Evolutionary conservation across 2,113 vertebrate genomes (phyloP).

Genomic region (Cynopterus brachyotis): DNA sequence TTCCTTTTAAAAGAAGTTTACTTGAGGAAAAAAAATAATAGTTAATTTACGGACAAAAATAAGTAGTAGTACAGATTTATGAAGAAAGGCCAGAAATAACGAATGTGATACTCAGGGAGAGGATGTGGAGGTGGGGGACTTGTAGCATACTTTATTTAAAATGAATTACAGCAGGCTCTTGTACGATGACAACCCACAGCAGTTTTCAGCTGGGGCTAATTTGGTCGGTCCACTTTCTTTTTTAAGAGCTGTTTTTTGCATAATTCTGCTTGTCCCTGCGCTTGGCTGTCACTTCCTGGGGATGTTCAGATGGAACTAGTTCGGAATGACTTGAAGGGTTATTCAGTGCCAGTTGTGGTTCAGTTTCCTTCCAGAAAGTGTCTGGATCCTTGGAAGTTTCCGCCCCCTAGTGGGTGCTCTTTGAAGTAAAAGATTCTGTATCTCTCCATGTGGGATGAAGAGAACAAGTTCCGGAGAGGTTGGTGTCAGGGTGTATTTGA

Average conservation of each 20-base stretch:
- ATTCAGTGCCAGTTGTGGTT: not conserved
- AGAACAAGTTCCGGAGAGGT: not conserved
- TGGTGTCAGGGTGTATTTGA: not conserved
- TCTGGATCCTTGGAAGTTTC: not conserved
- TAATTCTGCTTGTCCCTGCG: no score
- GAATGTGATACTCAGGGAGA: fast-evolving
- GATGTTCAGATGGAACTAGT: fast-evolving
- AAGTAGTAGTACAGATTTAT: not conserved
- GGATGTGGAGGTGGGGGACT: fast-evolving
- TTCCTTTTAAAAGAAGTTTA: not conserved
- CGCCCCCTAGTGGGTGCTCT: not conserved
- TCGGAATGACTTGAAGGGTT: not conserved
- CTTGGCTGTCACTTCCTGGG: not conserved
- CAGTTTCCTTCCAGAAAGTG: not conserved
- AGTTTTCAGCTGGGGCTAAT: not conserved
- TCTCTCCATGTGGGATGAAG: not conserved
- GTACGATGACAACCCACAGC: fast-evolving
- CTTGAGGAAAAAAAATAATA: not conserved
- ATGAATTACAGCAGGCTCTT: fast-evolving
- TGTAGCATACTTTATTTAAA: not conserved
- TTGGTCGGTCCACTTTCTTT: not conserved
- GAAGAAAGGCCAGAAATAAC: not conserved
- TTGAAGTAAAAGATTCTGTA: not conserved
- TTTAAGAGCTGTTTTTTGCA: fast-evolving
- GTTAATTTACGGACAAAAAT: not conserved